Evolutionary conservation across 1,140 invertebrate species (phyloP).

Genomic region (Chionoecetes opilio): DNA sequence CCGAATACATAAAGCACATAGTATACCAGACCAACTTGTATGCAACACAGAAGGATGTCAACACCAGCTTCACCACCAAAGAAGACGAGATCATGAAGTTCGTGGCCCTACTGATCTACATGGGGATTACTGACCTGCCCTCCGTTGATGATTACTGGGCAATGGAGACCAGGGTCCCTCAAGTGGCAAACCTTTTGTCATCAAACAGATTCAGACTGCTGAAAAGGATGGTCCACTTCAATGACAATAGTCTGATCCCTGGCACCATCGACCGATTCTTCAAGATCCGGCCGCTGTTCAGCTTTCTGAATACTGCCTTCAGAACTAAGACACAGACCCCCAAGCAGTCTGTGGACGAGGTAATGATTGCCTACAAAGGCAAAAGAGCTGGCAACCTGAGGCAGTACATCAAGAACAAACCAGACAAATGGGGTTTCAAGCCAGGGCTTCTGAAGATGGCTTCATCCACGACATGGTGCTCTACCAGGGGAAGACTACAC

Average conservation of each 20-base stretch:
- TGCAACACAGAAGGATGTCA: conserved; percentile 10
- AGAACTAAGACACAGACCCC: not conserved
- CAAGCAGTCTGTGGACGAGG: conserved; percentile 35
- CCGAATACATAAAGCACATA: not conserved
- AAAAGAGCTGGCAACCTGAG: conserved; percentile 39
- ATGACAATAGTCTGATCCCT: not conserved
- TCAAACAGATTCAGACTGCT: conserved; percentile 4
- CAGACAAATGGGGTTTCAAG: conserved; percentile 53
- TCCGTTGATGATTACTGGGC: not conserved
- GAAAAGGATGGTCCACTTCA: not conserved
- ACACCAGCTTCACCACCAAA: not conserved
- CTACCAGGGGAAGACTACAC: conserved; percentile 32
- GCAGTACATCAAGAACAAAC: conserved; percentile 46
- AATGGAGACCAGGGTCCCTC: not conserved
- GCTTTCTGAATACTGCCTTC: not conserved
- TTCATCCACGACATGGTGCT: conserved; percentile 52
- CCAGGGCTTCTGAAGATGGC: conserved; percentile 35
- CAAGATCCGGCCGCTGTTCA: conserved; percentile 42
- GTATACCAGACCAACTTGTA: conserved; percentile 50
- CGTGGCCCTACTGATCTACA: not conserved
- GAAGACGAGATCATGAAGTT: not conserved
- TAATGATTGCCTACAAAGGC: conserved; percentile 22
- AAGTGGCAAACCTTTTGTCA: conserved; percentile 46
- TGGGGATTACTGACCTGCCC: not conserved
- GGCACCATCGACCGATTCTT: conserved; percentile 32